Percentiles rank a stretch among this genome's conserved stretches.
phyloP scores from a whole-genome alignment of 2,888 invertebrate species.

The Parnassius mnemosyne region DNA sequence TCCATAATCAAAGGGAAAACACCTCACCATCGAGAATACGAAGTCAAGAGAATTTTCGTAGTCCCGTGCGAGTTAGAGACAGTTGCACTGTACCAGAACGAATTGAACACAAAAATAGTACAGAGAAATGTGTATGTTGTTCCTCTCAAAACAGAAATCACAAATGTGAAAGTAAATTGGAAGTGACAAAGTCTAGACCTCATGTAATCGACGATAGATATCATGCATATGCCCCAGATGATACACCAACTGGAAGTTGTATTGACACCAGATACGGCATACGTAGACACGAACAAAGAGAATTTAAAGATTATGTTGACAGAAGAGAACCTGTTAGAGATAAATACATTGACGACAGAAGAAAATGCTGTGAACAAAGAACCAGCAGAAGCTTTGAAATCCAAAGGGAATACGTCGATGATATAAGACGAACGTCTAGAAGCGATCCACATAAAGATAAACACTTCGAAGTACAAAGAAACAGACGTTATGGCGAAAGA shows the following conservation, averaged over 20 bases:
- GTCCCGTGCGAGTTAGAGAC: slow-evolving; percentile 41
- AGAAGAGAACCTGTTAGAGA: slow-evolving; percentile 34
- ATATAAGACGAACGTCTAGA: slow-evolving; percentile 51
- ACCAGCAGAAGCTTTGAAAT: slow-evolving; percentile 64
- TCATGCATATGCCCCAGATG: slow-evolving; percentile 44
- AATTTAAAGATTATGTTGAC: slow-evolving; percentile 48
- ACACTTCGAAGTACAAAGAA: slow-evolving; percentile 41
- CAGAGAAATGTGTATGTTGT: slow-evolving; percentile 42
- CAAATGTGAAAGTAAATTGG: slow-evolving; percentile 52
- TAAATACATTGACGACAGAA: slow-evolving; percentile 48
- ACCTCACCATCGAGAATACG: slow-evolving; percentile 47
- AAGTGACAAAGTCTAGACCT: slow-evolving; percentile 43
- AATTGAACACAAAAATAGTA: slow-evolving; percentile 27
- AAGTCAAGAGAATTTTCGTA: slow-evolving; percentile 52
- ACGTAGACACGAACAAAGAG: slow-evolving; percentile 35
- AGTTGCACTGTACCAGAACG: slow-evolving; percentile 33
- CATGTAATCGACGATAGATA: slow-evolving; percentile 40
- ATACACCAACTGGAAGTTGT: slow-evolving; percentile 45
- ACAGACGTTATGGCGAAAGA: slow-evolving; percentile 44
- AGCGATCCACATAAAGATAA: slow-evolving; percentile 52
- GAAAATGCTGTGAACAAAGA: slow-evolving; percentile 53
- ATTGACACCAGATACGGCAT: slow-evolving; percentile 40
- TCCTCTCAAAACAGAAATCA: slow-evolving; percentile 35
- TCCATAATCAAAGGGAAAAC: slow-evolving; percentile 44
- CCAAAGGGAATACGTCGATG: slow-evolving; percentile 51